Conservation (phyloP, 2,113 vertebrate genomes). For the Sylvilagus bachmani region DNA sequence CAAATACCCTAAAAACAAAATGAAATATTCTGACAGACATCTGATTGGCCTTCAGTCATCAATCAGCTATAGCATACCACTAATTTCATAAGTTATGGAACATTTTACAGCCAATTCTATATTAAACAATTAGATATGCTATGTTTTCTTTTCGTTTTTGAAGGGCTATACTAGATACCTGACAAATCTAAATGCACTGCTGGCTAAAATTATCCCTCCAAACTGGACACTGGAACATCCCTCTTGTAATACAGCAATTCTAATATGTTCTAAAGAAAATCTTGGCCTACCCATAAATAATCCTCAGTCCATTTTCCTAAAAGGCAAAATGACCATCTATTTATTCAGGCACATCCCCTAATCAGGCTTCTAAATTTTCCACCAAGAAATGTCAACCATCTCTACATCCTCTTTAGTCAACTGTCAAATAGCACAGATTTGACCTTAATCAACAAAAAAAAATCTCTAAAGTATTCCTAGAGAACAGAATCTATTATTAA, state of each 20-base stretch:
- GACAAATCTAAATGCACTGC: not conserved
- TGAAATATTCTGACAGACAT: not conserved
- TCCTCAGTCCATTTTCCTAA: not conserved
- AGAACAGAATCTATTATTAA: not conserved
- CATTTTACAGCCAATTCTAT: not conserved
- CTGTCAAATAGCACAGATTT: conserved; percentile 19
- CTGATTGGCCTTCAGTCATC: not conserved
- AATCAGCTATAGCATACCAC: not conserved
- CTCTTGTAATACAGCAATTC: not conserved
- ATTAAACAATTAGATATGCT: not conserved
- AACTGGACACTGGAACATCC: not conserved
- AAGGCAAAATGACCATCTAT: not conserved
- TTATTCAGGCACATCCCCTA: not conserved
- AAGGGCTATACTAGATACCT: not conserved
- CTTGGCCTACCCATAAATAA: not conserved
- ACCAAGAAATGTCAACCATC: conserved; percentile 7
- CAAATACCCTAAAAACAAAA: not conserved
- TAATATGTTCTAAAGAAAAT: conserved; percentile 48
- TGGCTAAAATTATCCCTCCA: not conserved
- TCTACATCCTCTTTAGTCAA: not conserved
- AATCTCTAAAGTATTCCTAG: not conserved
- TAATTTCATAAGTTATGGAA: not conserved
- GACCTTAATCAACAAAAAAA: conserved; percentile 36
- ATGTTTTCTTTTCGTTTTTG: not conserved
- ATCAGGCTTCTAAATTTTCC: conserved; percentile 7